Base-by-base conservation (phyloP, 2,888 invertebrate genomes). In the Drosophila anomalipes region DNA sequence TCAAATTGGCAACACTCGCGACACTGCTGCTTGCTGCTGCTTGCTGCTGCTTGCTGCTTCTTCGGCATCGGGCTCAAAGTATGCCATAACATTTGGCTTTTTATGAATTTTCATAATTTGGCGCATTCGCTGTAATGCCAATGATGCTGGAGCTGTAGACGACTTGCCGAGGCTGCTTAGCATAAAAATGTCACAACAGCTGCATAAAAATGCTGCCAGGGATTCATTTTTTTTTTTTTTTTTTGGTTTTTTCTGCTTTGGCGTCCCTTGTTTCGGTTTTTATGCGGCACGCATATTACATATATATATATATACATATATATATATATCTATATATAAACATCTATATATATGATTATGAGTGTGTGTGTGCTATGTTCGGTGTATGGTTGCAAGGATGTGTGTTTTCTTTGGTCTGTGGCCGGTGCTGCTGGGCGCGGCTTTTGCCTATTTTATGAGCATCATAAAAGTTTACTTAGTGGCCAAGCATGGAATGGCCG, bases 91-190 rank as follows among this genome's bases (percentile, higher is more conserved):
- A 80, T 87, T 89, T 87, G 90, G 82, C 76, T 80, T 87, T 85
- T 86, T 88, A 86, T 90, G 88, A 86, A 90, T 90, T 86, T 86
- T 86, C 90, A 86, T 86, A 87, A 86, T 86, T 86, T 90, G 88
- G 89, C 86, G 82, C 79, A 78, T 71, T 71, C 75, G 69, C 64
- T 44, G 47, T 64, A 65, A 65, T 61, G 54, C 37, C 30, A 39
- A 30, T 39, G 57, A 41, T 35, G 56, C 56, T 44, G 41, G 56
- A 3, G 62, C 19, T 47, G n/a, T 39, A n/a, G 49, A 41, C 47
- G 47, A 47, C 39, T 63, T 26, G 59, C 53, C 26, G 51, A 35
- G 41, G 72, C 84, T 89, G 89, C 74, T 86, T 86, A 89, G 90
- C 90, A 86, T 90, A 90, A 88, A 87, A 90, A 86, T 86, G 90